A percentile compares a stretch with the other conserved stretches of the same genome.
Conservation (phyloP, 2,113 vertebrate species). For the Puntigrus tetrazona region DNA sequence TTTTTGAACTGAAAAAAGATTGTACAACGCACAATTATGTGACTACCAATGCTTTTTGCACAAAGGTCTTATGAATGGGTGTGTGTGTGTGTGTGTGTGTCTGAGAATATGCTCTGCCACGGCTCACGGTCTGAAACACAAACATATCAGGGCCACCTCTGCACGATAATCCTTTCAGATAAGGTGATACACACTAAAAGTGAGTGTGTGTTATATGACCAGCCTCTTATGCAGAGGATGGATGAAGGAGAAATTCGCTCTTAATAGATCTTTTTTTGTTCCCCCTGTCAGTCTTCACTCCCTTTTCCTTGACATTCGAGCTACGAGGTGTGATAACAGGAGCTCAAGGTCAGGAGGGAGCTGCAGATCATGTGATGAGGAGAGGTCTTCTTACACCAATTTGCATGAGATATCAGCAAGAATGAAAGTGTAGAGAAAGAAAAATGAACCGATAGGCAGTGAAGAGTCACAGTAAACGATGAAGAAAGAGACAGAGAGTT, state of each 20-base stretch:
- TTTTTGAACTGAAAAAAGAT: neutral
- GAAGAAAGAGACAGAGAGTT: neutral
- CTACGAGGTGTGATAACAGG: slow-evolving; percentile 67
- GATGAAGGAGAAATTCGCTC: slow-evolving; percentile 60
- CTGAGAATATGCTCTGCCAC: slow-evolving; percentile 40
- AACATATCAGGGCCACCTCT: slow-evolving; percentile 58
- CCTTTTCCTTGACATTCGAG: slow-evolving; percentile 67
- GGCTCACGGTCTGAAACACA: slow-evolving; percentile 52
- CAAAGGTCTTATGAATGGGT: slow-evolving; percentile 45
- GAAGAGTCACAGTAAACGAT: neutral
- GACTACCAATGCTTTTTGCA: neutral
- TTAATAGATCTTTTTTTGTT: slow-evolving; percentile 23
- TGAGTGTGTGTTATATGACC: no score
- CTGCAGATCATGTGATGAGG: neutral
- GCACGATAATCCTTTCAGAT: slow-evolving; percentile 59
- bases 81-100: slow-evolving; percentile 53
- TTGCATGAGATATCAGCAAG: slow-evolving; percentile 55
- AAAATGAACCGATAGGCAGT: neutral
- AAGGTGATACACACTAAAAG: slow-evolving; percentile 54
- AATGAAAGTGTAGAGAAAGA: slow-evolving; percentile 53
- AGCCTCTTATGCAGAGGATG: slow-evolving; percentile 48
- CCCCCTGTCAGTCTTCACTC: slow-evolving; percentile 58
- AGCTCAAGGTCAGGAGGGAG: slow-evolving; percentile 72
- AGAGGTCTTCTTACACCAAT: slow-evolving; percentile 42
- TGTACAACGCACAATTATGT: neutral